Base-by-base conservation (phyloP, 2,888 invertebrate genomes). In the Eilema caniola region DNA sequence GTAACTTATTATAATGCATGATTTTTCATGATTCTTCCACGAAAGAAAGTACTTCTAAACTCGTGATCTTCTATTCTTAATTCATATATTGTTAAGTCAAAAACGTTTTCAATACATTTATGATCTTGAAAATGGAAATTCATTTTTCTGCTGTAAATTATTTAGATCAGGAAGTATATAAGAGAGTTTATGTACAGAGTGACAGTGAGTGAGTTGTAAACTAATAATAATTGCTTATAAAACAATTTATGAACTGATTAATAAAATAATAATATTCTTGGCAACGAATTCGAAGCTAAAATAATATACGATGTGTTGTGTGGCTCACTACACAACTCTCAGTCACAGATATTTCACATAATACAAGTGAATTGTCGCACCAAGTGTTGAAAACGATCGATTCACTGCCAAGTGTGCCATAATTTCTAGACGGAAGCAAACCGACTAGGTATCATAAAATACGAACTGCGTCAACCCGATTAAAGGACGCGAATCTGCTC, bases 341-440 rank as follows among this genome's bases (percentile, higher is more conserved):
- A 14, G 56, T 31, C 14, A 65, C 47, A 65, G 23, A n/a, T 63
- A 63, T 23, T 10, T 56, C 31, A 23, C 28, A 53, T 65, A 2
- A 47, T 47, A 47, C 8, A 16, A 20, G 20, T 20, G 20, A 62
- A 33, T 33, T 41, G 20, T 24, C 24, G 24, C 14, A 16, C 24
- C 25, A 25, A n/a, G 25, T 25, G 25, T 25, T n/a, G 25, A 25
- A 64, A 64, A 28, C n/a, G 12, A 53, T 64, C 12, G n/a, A 3
- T 64, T 53, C n/a, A 53, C 8, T 11, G 28, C 47, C 25, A 64
- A 53, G n/a, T 63, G 47, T 64, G 53, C 8, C n/a, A 47, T 47
- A 53, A 53, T 53, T 53, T 10, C n/a, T 53, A n/a, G 0, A 53
- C n/a, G n/a, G 53, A n/a, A 47, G 7, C 53, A n/a, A n/a, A 53